A percentile compares a stretch with the other conserved stretches of the same genome.
phyloP scores from a whole-genome alignment of 2,113 vertebrate genomes.

The Leucosticte australis region DNA sequence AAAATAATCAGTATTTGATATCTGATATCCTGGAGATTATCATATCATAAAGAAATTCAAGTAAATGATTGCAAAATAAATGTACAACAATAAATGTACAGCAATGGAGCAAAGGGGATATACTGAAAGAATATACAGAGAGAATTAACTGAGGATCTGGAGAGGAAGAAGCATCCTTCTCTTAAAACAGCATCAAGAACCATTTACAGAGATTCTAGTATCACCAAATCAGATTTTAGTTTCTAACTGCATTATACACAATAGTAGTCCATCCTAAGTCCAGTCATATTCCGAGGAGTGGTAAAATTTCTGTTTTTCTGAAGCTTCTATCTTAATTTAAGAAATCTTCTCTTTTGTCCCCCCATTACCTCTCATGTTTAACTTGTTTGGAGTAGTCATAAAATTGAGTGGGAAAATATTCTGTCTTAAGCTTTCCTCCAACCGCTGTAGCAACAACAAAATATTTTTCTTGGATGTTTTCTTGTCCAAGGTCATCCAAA shows the following conservation, averaged over 20 bases:
- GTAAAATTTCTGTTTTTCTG: background rate
- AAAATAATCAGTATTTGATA: background rate
- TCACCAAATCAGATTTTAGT: background rate
- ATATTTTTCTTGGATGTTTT: slow-evolving; percentile 8
- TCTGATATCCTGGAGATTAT: background rate
- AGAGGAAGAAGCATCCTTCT: background rate
- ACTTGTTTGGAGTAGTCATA: background rate
- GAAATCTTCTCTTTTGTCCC: background rate
- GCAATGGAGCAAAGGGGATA: fast-evolving
- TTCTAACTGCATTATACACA: background rate
- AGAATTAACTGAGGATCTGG: background rate
- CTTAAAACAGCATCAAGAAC: background rate
- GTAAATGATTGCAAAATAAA: background rate
- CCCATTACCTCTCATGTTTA: background rate
- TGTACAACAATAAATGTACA: background rate
- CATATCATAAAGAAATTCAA: background rate
- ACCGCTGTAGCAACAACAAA: background rate
- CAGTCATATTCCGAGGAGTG: background rate
- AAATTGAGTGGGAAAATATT: background rate
- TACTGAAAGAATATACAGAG: background rate
- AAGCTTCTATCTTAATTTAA: background rate
- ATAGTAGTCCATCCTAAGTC: background rate
- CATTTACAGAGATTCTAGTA: background rate
- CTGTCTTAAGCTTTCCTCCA: background rate
- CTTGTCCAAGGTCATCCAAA: background rate